Evolutionary conservation across 2,797 vertebrate species (phyloP), one percentile per base, ranked within the genome.

Genomic region (Schizopygopsis pylzovi): DNA sequence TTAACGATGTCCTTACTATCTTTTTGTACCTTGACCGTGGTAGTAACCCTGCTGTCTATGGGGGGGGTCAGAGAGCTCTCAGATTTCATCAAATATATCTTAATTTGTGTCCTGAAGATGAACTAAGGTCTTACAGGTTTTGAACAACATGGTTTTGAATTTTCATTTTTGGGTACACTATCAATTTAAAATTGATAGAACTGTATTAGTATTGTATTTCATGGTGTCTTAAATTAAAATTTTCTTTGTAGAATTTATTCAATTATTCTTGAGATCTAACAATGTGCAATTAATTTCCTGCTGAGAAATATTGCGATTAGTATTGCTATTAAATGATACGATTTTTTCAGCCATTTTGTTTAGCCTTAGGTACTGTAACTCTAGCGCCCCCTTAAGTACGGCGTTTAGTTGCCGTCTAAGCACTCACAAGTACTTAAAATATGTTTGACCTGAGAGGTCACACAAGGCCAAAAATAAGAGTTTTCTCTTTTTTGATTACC

Each of bases 401-500:
- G 12, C 12, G n/a, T 11, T 63, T 15, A 28, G 25, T 65, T 65
- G 5, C n/a, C 13, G 6, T 65, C 25, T 33, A 6, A 33, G 28
- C 16, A 6, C 47, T 77, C 3, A 13, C 28, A 37, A 20, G 12
- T 16, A 41, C 20, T n/a, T 78, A 59, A 59, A 59, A 12, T 39
- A 78, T 2, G 7, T 78, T 59, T 59, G 75, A 59, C 54, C 54
- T 78, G 12, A 43, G 54, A 78, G 54, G 76, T 78, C 76, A 78
- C 37, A 25, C 59, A 16, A 61, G 76, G 11, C 33, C 33, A 56
- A 22, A 77, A 77, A 11, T 33, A 75, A 33, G 25, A 6, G 37
- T 33, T 25, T 47, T 25, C 56, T 63, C 41, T 15, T 45, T 76
- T 76, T 76, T 6, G 9, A 54, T 54, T 49, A 20, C 61, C n/a